These are phyloP conservation scores for Choloepus hoffmanni DNA, from an alignment of 2,113 vertebrate species.

Conservation along the genomic window DNA sequence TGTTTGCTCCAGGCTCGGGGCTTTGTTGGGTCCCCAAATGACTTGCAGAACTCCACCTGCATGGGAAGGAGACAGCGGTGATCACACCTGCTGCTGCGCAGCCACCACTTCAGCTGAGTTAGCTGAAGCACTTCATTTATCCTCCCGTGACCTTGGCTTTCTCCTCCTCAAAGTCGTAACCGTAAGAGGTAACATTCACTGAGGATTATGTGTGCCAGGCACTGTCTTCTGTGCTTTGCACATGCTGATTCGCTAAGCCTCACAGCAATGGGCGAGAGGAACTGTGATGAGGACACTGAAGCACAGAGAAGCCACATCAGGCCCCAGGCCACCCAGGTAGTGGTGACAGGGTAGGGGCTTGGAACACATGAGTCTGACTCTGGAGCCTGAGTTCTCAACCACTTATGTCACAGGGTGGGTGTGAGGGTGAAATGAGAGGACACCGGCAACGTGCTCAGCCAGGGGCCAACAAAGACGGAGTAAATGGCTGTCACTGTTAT, in stretches of 20 bases:
- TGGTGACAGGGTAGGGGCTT: accelerated
- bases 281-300: background rate
- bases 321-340: background rate
- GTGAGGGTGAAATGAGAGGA: background rate
- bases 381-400: background rate
- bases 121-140: accelerated
- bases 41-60: constrained; percentile 96
- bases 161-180: background rate
- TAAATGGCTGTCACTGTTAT: too few relatives aligned
- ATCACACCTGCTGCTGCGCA: background rate
- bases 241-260: accelerated
- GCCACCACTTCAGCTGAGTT: background rate
- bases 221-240: accelerated
- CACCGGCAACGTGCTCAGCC: accelerated
- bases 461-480: background rate
- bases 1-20: constrained; percentile 96
- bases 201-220: too few relatives aligned
- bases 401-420: accelerated
- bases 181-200: accelerated
- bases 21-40: constrained; percentile 95
- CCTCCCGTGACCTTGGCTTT: background rate
- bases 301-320: background rate
- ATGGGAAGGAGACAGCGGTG: background rate
- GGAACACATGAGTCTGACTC: background rate
- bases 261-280: accelerated